These are phyloP conservation scores for Myiagra hebetior DNA, from an alignment of 2,113 vertebrate genomes.

Conservation along the genomic window DNA sequence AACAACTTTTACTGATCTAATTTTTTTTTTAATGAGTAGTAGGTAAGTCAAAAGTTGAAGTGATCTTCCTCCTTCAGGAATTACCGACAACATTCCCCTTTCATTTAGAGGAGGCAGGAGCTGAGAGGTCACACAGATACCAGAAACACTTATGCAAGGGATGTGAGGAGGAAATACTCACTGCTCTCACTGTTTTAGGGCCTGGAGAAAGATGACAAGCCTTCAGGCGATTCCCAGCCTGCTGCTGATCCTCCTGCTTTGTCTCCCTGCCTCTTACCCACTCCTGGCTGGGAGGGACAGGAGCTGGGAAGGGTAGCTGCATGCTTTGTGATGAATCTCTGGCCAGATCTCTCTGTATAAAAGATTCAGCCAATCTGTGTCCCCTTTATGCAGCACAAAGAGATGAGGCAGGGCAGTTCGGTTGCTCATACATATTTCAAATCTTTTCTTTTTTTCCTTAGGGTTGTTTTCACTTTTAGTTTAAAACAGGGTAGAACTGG, in stretches of 20 bases:
- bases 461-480: slow-evolving; percentile 10
- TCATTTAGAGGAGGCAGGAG: background rate
- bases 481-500: background rate
- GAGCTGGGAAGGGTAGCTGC: background rate
- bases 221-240: background rate
- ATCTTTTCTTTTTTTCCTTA: background rate
- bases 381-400: background rate
- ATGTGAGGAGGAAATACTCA: background rate
- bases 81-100: background rate
- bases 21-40: background rate
- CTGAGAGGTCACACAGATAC: background rate
- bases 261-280: background rate
- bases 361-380: background rate
- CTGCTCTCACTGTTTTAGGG: background rate
- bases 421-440: slow-evolving; percentile 8
- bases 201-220: background rate
- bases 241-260: background rate
- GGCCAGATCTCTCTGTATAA: background rate
- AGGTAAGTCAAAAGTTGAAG: background rate
- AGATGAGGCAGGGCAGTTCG: background rate
- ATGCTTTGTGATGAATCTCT: background rate
- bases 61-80: background rate
- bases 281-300: background rate
- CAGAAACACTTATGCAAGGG: background rate
- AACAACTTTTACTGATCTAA: background rate